Percentiles rank a stretch among this genome's conserved stretches.
These are phyloP conservation scores for Ctenochaetus hawaiiensis DNA, from an alignment of 2,797 vertebrate genomes.

Conservation along the genomic window DNA sequence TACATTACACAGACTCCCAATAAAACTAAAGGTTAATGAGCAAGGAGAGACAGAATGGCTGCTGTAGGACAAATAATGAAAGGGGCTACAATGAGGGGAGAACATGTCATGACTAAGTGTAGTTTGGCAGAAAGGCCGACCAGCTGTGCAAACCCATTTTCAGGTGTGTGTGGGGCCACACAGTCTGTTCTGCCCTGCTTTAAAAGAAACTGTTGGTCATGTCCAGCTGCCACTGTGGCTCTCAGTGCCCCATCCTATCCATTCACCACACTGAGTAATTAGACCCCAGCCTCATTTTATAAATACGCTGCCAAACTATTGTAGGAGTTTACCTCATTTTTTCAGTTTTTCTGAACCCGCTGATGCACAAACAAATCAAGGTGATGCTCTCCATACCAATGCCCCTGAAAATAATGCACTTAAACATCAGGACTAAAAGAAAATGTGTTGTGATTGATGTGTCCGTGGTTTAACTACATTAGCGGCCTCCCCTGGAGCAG, in stretches of 20 bases:
- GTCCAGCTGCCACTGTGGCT: conserved; percentile 61
- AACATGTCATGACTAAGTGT: conserved; percentile 36
- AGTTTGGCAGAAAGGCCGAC: conserved; percentile 46
- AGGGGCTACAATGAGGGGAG: conserved; percentile 37
- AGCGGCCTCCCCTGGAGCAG: conserved; percentile 19
- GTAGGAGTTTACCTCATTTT: conserved; percentile 27
- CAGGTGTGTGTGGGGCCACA: conserved; percentile 47
- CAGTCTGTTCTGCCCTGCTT: conserved; percentile 32
- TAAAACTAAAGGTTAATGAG: conserved; percentile 42
- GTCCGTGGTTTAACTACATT: conserved; percentile 27
- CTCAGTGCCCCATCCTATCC: conserved; percentile 36
- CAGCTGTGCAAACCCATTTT: conserved; percentile 65
- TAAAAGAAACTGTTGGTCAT: conserved; percentile 56
- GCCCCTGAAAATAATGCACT: conserved; percentile 41
- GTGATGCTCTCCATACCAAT: conserved; percentile 12
- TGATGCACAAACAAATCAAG: conserved; percentile 50
- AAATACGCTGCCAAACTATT: conserved; percentile 58
- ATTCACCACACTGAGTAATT: conserved; percentile 48
- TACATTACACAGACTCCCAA: conserved; percentile 23
- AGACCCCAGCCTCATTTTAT: conserved; percentile 53
- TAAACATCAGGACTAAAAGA: conserved; percentile 25
- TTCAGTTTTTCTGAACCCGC: conserved; percentile 44
- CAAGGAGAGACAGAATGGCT: conserved; percentile 14
- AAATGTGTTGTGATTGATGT: conserved; percentile 39
- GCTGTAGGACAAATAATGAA: conserved; percentile 35